Conservation (phyloP, 2,797 vertebrate species). For the Salmo trutta region DNA sequence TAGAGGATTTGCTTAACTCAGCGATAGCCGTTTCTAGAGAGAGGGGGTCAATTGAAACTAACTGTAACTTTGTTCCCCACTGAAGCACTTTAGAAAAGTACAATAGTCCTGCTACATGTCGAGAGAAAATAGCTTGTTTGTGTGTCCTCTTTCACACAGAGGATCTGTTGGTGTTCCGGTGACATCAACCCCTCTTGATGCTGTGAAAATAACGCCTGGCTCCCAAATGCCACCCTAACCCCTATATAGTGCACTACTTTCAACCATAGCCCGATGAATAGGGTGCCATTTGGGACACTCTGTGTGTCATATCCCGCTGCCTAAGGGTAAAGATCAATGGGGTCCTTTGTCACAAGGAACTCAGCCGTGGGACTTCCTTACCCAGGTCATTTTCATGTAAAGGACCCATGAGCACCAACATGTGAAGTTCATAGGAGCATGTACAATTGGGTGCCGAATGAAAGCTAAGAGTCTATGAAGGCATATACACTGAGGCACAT, state of each 20-base stretch:
- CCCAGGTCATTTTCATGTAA: neutral
- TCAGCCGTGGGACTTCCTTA: neutral
- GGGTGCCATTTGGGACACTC: neutral
- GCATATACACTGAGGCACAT: too few relatives aligned
- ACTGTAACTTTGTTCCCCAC: neutral
- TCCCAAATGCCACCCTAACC: neutral
- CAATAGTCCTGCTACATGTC: neutral
- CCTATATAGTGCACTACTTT: neutral
- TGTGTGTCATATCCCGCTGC: neutral
- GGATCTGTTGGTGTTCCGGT: neutral
- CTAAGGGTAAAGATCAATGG: constrained; percentile 3
- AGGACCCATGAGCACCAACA: too few relatives aligned
- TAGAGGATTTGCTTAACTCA: constrained; percentile 8
- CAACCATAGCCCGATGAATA: neutral
- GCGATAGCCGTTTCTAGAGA: constrained; percentile 3
- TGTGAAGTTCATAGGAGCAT: too few relatives aligned
- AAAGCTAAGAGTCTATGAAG: too few relatives aligned
- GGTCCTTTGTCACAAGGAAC: neutral
- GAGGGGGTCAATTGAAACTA: neutral
- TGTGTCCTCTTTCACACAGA: neutral
- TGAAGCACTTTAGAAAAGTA: neutral
- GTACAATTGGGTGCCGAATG: too few relatives aligned
- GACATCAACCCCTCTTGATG: neutral
- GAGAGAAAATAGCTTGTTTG: neutral
- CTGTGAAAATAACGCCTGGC: neutral